These are phyloP conservation scores for Dendrolimus pini DNA, from an alignment of 2,888 invertebrate species.

Conservation along the genomic window DNA sequence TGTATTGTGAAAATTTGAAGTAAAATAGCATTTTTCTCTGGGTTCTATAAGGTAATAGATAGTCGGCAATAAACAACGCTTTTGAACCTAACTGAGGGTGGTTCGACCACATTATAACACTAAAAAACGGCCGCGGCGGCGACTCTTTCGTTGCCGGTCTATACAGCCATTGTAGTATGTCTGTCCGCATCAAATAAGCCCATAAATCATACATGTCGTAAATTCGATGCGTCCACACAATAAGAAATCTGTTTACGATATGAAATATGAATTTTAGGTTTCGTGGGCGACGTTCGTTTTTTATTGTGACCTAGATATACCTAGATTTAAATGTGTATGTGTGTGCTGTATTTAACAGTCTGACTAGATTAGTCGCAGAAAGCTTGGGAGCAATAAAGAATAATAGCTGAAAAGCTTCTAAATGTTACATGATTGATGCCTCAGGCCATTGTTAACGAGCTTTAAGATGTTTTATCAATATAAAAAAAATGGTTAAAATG, in stretches of 20 bases:
- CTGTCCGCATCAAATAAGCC: slow-evolving; percentile 68
- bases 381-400: no score
- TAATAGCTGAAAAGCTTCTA: no score
- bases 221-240: slow-evolving; percentile 69
- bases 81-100: slow-evolving; percentile 34
- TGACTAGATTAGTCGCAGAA: no score
- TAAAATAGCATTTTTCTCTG: no score
- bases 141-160: slow-evolving; percentile 45
- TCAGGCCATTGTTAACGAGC: no score
- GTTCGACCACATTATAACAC: slow-evolving; percentile 66
- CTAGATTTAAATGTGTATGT: background rate
- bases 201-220: slow-evolving; percentile 74
- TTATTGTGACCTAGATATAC: slow-evolving; percentile 2
- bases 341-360: background rate
- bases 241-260: slow-evolving; percentile 55
- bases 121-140: slow-evolving; percentile 45
- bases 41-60: no score
- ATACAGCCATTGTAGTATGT: slow-evolving; percentile 64
- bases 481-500: no score
- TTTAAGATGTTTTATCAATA: no score
- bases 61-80: slow-evolving; percentile 46
- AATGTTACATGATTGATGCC: no score
- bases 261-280: slow-evolving; percentile 42
- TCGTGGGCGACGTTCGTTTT: slow-evolving; percentile 1
- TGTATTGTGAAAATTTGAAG: no score